Evolutionary conservation across 37 sponge, comb jelly and placozoan genomes (phyloP).

Genomic region (Petrosia ficiformis): DNA sequence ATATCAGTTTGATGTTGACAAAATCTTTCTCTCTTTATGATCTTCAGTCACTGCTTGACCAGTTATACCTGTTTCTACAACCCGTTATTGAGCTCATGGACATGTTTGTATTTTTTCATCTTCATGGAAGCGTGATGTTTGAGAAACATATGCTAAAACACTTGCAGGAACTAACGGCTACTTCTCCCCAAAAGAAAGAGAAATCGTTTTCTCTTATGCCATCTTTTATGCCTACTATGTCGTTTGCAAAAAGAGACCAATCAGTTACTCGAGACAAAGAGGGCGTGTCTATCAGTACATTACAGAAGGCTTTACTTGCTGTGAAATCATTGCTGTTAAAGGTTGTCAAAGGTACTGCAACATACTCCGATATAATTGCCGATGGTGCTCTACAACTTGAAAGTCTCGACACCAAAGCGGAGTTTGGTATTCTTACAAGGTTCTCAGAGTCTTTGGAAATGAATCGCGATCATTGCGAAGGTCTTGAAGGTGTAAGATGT

Average conservation of each 20-base stretch:
- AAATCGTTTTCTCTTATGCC: neutral
- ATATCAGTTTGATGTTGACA: conserved; percentile 21
- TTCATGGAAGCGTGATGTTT: conserved; percentile 44
- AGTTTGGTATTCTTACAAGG: conserved; percentile 2
- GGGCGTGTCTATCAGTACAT: conserved; percentile 6
- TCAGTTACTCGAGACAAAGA: neutral
- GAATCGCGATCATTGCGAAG: neutral
- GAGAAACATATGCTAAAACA: conserved; percentile 31
- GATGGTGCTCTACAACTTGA: conserved; percentile 27
- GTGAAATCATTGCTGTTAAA: conserved; percentile 26
- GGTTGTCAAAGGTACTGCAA: conserved; percentile 44
- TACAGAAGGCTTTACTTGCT: conserved; percentile 7
- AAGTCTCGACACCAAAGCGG: neutral
- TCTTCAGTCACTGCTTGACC: conserved; percentile 4
- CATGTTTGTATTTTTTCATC: conserved; percentile 49
- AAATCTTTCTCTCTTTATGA: conserved; percentile 9
- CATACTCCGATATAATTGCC: conserved; percentile 58
- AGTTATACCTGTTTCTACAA: conserved; percentile 19
- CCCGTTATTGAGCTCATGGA: conserved; percentile 27
- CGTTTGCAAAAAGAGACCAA: neutral
- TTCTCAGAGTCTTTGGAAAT: neutral
- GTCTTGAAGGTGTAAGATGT: conserved; percentile 4
- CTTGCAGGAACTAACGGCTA: neutral
- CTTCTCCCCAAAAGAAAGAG: neutral
- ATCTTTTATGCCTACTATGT: neutral